Percentiles rank a stretch among this genome's conserved stretches.
These are phyloP conservation scores for Microctenopoma lineatum DNA, from an alignment of 2,797 vertebrate genomes.

Conservation along the genomic window DNA sequence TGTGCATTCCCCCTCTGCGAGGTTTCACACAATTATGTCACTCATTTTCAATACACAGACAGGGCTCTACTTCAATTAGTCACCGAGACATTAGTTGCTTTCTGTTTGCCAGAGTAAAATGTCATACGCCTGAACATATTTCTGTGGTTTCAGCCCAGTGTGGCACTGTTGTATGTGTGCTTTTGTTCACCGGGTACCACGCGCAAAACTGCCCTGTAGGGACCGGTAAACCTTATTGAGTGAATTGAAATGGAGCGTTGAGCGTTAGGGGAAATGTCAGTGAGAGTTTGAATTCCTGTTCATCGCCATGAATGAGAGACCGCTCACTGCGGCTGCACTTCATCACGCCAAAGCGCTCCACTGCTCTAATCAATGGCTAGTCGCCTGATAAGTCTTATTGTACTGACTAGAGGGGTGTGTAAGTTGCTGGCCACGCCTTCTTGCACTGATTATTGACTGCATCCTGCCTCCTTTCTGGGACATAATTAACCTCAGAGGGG, in stretches of 20 bases:
- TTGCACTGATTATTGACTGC: slow-evolving; percentile 27
- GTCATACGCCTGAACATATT: no score
- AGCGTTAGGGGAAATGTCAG: slow-evolving; percentile 64
- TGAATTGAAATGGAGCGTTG: slow-evolving; percentile 62
- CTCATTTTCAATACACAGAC: not conserved
- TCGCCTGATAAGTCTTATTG: slow-evolving; percentile 41
- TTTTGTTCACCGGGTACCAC: slow-evolving; percentile 5
- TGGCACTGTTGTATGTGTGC: not conserved
- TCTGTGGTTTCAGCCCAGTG: no score
- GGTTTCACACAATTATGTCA: not conserved
- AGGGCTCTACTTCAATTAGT: no score
- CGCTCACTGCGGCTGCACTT: slow-evolving; percentile 54
- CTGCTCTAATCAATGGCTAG: slow-evolving; percentile 63
- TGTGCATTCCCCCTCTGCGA: not conserved
- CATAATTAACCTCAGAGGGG: not conserved
- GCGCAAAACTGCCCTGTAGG: slow-evolving; percentile 36
- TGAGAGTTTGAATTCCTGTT: slow-evolving; percentile 61
- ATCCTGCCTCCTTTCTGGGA: slow-evolving; percentile 4
- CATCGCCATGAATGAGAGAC: slow-evolving; percentile 59
- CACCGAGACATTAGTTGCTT: no score
- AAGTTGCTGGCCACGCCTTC: slow-evolving; percentile 21
- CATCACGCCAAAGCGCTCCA: slow-evolving; percentile 59
- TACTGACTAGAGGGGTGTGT: slow-evolving; percentile 10
- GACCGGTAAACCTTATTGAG: slow-evolving; percentile 59
- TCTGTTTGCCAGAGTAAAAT: no score